Evolutionary conservation across 2,113 vertebrate genomes (phyloP), one percentile per base, ranked within the genome.

Genomic region (Collichthys lucidus): DNA sequence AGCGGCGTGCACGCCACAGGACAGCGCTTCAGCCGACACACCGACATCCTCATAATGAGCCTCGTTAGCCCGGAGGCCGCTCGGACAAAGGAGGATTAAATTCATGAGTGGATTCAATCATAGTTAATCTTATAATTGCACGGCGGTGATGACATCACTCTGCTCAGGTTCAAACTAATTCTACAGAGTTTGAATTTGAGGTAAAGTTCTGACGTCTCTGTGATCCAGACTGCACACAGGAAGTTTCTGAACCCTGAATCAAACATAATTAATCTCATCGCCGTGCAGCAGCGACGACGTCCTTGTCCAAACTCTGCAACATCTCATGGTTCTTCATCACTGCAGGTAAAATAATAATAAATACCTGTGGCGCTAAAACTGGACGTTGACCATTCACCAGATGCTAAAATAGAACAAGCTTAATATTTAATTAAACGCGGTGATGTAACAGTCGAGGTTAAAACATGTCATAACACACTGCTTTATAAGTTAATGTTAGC

Each of bases 11-110:
- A 63, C 84, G 47, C 74, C 63, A 50, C 44, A 8, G 71, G 84
- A 86, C 88, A 85, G 71, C 74, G 11, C 83, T 66, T 84, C 81
- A 88, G 66, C 77, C 3, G 10, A 49, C 35, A 14, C 24, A 0
- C 68, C 14, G 79, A 74, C 88, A 88, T 91, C 63, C 74, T 81
- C 66, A n/a, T 92, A 91, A 92, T 85, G 86, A 92, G 86, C 46
- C 73, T 87, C 50, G n/a, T 70, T 35, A 46, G 86, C 89, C 89
- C 2, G 1, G 12, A 79, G 89, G 89, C 87, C 47, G 63, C 77
- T 4, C 3, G 53, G 65, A 85, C 77, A 74, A 70, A 79, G n/a
- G n/a, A 82, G 88, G 86, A 86, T 91, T 87, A 80, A 60, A 50
- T 60, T 44, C 20, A 47, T 60, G 73, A 91, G 22, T 66, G 82